These are phyloP conservation scores for Pegea sp. DNA, from an alignment of 23 tunicate genomes.

Conservation along the genomic window DNA sequence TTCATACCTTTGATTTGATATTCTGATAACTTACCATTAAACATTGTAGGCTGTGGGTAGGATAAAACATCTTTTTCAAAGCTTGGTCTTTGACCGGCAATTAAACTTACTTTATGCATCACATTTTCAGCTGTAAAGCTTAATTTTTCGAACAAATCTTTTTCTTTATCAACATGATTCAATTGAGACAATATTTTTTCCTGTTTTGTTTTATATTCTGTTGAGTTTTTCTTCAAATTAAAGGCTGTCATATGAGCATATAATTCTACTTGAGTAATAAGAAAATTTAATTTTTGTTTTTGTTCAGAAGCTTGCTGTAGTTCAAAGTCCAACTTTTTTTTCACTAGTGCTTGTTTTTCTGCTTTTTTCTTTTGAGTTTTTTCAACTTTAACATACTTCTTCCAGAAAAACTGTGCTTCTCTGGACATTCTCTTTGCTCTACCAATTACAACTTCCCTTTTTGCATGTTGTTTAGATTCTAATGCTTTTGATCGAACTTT, in stretches of 20 bases:
- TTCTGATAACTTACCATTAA: constrained; percentile 27
- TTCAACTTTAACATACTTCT: constrained; percentile 52
- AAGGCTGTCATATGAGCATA: constrained; percentile 46
- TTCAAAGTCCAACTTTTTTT: constrained; percentile 35
- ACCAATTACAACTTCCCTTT: constrained; percentile 16
- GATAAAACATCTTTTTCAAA: background rate
- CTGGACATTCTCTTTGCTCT: constrained; percentile 53
- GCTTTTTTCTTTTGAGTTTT: constrained; percentile 59
- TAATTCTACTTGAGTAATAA: constrained; percentile 64
- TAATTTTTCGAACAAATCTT: background rate
- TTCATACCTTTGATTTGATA: constrained; percentile 47
- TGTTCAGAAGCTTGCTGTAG: constrained; percentile 18
- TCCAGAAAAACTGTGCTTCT: constrained; percentile 65
- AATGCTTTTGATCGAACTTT: constrained; percentile 16
- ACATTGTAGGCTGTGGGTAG: constrained; percentile 20
- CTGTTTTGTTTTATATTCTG: constrained; percentile 1
- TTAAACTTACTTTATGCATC: constrained; percentile 2
- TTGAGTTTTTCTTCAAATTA: constrained; percentile 5
- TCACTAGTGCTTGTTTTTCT: constrained; percentile 57
- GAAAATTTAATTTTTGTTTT: constrained; percentile 35
- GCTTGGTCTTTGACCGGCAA: background rate
- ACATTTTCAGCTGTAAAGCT: constrained; percentile 3
- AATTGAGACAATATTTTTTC: constrained; percentile 15
- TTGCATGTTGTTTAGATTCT: constrained; percentile 8
- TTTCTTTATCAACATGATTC: background rate